phyloP scores from a whole-genome alignment of 2,113 vertebrate species.

The Bettongia penicillata region DNA sequence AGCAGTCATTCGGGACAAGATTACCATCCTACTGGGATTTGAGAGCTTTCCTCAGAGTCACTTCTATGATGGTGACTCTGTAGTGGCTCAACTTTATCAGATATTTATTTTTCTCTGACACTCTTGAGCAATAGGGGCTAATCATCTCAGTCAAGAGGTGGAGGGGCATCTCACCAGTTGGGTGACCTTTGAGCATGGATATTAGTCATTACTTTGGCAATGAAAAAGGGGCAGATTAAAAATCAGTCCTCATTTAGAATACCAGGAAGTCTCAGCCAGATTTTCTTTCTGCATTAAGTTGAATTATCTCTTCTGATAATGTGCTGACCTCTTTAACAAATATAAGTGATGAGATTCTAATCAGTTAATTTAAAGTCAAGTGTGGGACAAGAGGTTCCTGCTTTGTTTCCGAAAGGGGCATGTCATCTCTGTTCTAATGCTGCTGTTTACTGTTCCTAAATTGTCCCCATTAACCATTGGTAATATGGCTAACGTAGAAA shows the following conservation, averaged over 20 bases:
- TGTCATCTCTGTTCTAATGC: not conserved
- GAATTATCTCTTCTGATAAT: not conserved
- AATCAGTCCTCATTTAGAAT: not conserved
- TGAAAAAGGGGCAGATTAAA: not conserved
- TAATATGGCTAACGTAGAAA: not conserved
- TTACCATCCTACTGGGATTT: not conserved
- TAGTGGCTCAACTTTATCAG: not conserved
- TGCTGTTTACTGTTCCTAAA: not conserved
- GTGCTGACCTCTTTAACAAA: constrained; percentile 17
- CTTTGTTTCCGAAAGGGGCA: not conserved
- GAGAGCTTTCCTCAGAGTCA: not conserved
- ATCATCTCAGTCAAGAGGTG: not conserved
- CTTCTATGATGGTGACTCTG: not conserved
- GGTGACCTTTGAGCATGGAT: not conserved
- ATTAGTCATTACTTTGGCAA: not conserved
- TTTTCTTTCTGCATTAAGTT: not conserved
- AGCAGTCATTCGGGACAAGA: not conserved
- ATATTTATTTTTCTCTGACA: not conserved
- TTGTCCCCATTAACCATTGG: not conserved
- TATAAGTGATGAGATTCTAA: constrained; percentile 27
- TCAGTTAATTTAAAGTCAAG: constrained; percentile 14
- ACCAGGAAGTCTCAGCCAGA: constrained; percentile 37
- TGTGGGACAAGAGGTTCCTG: constrained; percentile 63
- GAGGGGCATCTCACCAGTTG: not conserved
- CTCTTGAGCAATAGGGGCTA: not conserved